Conservation (phyloP, 2,888 invertebrate genomes). For the Monoplex corrugatus region DNA sequence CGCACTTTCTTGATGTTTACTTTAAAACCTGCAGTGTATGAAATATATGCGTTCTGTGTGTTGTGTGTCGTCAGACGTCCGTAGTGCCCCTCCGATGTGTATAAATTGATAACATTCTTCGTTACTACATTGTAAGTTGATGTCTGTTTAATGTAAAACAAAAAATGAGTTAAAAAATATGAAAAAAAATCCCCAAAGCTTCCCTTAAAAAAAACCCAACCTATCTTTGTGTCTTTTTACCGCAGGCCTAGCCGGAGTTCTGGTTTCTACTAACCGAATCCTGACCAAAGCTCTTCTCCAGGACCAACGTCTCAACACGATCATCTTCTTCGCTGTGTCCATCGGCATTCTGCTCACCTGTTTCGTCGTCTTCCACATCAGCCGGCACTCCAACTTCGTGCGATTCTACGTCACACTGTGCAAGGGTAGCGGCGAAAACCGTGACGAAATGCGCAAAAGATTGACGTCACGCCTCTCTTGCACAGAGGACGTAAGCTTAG, state of each 20-base stretch:
- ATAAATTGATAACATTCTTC: too few species aligned
- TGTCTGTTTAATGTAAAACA: too few species aligned
- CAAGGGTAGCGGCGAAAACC: conserved; percentile 70
- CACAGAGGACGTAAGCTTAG: conserved; percentile 90
- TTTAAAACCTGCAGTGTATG: too few species aligned
- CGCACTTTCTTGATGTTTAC: too few species aligned
- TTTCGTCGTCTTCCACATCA: conserved; percentile 89
- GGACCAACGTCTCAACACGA: conserved; percentile 90
- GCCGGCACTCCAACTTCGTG: conserved; percentile 91
- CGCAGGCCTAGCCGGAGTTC: conserved; percentile 92
- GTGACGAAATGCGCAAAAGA: conserved; percentile 32
- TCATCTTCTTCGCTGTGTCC: conserved; percentile 92
- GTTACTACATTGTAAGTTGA: too few species aligned
- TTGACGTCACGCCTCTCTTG: conserved; percentile 86
- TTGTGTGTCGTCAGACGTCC: too few species aligned
- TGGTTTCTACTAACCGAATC: conserved; percentile 92
- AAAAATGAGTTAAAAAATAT: too few species aligned
- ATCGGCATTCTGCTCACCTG: conserved; percentile 89
- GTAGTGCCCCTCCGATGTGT: too few species aligned
- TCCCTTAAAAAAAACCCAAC: too few species aligned
- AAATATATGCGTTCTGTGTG: too few species aligned
- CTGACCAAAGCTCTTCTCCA: conserved; percentile 90
- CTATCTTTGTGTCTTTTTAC: too few species aligned
- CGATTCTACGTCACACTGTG: conserved; percentile 90
- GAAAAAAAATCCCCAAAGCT: too few species aligned